Base-by-base conservation (phyloP, 2,113 vertebrate species). In the Macquaria ambigua region DNA sequence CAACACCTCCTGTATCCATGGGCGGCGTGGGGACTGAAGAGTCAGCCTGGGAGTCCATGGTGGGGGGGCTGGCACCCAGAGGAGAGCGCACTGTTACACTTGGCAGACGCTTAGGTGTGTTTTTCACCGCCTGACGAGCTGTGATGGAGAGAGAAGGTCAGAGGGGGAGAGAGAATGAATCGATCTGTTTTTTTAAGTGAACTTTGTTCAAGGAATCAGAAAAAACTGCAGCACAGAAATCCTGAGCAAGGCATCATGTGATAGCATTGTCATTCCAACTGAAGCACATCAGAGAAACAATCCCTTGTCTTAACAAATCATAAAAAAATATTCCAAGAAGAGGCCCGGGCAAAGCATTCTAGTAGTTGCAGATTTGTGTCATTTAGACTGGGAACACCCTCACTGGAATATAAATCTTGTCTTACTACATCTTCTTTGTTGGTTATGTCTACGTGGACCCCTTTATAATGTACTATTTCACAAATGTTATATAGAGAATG, bases 41-140 rank as follows among this genome's bases (percentile, higher is more conserved):
- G 76, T 99, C 98, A 6, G 95, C 92, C 83, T 97, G 94, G 71
- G 96, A 86, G 23, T 99, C 98, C 93, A 96, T 88, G 74, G 95
- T 93, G 1, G 98, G 96, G n/a, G 98, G 98, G 77, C 96, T 96
- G 72, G 97, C 95, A 73, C 97, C 97, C 86, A 97, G 93, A 20
- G 98, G 97, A 63, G 98, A 98, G 20, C 98, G 98, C 25, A 98
- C 97, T 63, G 98, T 97, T 71, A 99, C 95, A 70, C 97, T 97
- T 0, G 97, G 96, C 34, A 97, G 90, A 53, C 98, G 97, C 81
- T 98, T 97, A 1, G 98, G 97, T 0, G 98, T 97, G 93, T 98
- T 99, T 94, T 99, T 99, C 83, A 97, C 93, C 62, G 97, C 97
- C 95, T 98, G 98, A 48, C 98, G 98, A 93, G 97, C 98, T 99